Conservation (phyloP, 2,797 vertebrate species). For the Meda fulgida region DNA sequence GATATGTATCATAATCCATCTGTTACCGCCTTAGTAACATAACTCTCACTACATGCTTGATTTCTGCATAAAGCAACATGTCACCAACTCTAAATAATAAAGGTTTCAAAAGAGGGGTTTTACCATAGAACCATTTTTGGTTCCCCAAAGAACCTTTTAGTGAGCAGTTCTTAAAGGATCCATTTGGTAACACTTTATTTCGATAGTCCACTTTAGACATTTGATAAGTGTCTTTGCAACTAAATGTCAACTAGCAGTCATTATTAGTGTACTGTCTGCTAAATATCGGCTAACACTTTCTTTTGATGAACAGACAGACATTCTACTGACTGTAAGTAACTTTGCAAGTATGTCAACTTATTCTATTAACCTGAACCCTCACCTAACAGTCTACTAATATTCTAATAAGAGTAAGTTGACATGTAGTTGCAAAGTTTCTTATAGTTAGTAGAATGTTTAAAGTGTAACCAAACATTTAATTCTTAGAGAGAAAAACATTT, state of each 20-base stretch:
- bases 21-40: too few relatives aligned
- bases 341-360: neutral
- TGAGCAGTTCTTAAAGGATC: neutral
- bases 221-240: neutral
- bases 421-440: neutral
- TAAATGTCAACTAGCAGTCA: too few relatives aligned
- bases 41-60: neutral
- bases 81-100: neutral
- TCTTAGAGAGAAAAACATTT: neutral
- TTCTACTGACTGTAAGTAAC: neutral
- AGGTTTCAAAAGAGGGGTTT: neutral
- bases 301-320: too few relatives aligned
- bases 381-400: neutral
- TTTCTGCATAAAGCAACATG: neutral
- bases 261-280: too few relatives aligned
- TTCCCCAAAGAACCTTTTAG: neutral
- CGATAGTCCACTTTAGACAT: neutral
- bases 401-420: neutral
- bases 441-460: neutral
- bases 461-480: neutral
- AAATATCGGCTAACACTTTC: too few relatives aligned
- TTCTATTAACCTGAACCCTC: neutral
- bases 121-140: neutral
- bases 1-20: neutral
- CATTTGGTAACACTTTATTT: neutral